Base-by-base conservation (phyloP, 2,113 vertebrate genomes). In the Australoheros scitulus region DNA sequence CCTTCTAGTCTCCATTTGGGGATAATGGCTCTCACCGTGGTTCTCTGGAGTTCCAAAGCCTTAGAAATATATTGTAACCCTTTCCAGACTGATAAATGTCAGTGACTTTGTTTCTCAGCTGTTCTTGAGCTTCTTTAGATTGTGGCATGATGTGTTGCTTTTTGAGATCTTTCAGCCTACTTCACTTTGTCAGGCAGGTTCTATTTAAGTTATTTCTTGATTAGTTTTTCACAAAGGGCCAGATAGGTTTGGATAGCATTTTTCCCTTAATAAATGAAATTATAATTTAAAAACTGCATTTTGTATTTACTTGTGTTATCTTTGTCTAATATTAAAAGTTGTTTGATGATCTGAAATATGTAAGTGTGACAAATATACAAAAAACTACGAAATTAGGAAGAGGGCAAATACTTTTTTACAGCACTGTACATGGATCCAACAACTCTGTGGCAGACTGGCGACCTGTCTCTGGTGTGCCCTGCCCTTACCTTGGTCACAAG, bases 151-250 rank as follows among this genome's bases (percentile, higher is more conserved):
- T 65, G 63, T 43, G 1, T 38, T 43, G 14, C 36, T 65, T 43
- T 34, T 43, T 65, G n/a, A 65, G 43, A 65, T 34, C 7, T 34
- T 34, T 34, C 34, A 34, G 34, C 34, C 34, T 34, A 34, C 34
- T 34, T 34, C 7, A 34, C 7, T 34, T 34, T 34, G 34, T 34
- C 34, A 34, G 34, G 6, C 34, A 34, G 34, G 34, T 34, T 34
- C 34, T 34, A 34, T 34, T 7, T 34, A 7, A 34, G 6, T 34
- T 2, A 34, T 34, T 34, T 34, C 34, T 7, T 34, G 34, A 47
- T 65, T 47, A 47, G 1, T 26, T 43, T 65, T 65, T 1, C 2
- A 8, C 38, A 68, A n/a, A 65, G 0, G 13, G 63, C n/a, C 0
- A 17, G 0, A 2, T 6, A 65, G 38, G 24, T 7, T 11, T 68